A percentile compares a stretch with the other conserved stretches of the same genome.
Evolutionary conservation across 2,888 invertebrate species (phyloP).

Genomic region (Drosophila suboccidentalis): DNA sequence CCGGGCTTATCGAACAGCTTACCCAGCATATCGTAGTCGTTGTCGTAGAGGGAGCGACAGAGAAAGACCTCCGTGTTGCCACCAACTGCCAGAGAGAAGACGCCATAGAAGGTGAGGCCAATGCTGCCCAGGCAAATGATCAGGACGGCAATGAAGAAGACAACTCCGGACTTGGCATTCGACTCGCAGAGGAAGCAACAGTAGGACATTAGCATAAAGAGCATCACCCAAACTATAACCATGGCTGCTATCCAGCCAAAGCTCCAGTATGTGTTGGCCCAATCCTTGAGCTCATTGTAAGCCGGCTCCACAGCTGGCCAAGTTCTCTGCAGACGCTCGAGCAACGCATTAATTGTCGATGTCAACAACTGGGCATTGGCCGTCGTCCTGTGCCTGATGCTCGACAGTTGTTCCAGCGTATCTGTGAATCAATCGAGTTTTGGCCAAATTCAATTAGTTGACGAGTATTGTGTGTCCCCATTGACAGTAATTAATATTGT

Average conservation of each 20-base stretch:
- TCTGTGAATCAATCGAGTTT: constrained; percentile 67
- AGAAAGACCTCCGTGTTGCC: constrained; percentile 87
- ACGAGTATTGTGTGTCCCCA: constrained; percentile 28
- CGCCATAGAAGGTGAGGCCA: constrained; percentile 82
- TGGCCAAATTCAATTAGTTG: constrained; percentile 63
- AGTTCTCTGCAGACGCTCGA: constrained; percentile 81
- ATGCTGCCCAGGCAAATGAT: constrained; percentile 84
- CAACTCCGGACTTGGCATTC: constrained; percentile 83
- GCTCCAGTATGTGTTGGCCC: constrained; percentile 83
- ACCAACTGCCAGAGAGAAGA: constrained; percentile 84
- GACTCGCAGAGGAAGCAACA: constrained; percentile 85
- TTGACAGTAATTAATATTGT: constrained; percentile 72
- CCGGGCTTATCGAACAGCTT: constrained; percentile 90
- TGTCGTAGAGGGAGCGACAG: constrained; percentile 90
- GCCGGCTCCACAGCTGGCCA: constrained; percentile 82
- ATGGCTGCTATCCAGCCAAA: constrained; percentile 83
- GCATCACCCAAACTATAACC: constrained; percentile 83
- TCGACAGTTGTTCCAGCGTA: constrained; percentile 84
- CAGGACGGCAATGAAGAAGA: constrained; percentile 82
- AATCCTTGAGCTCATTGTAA: constrained; percentile 80
- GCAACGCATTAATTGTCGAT: constrained; percentile 81
- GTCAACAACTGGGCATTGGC: constrained; percentile 85
- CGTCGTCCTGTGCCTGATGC: constrained; percentile 84
- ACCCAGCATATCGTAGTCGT: constrained; percentile 88
- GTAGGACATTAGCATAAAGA: constrained; percentile 84